Evolutionary conservation across 1,140 invertebrate species (phyloP).

Genomic region (Octopus sinensis): DNA sequence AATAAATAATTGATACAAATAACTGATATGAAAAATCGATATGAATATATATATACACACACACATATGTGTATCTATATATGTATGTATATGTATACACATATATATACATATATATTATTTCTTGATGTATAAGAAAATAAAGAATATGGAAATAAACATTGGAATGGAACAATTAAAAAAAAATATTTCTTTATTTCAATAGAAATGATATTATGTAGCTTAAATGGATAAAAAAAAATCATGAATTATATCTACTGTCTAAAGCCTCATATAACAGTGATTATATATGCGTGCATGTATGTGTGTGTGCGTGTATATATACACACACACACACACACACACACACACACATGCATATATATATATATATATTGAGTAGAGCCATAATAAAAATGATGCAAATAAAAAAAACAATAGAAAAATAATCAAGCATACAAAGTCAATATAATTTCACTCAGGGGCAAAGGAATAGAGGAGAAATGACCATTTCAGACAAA

Average conservation of each 20-base stretch:
- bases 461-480: too few species aligned
- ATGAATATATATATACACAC: background rate
- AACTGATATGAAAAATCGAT: background rate
- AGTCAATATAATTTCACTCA: too few species aligned
- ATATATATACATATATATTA: background rate
- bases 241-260: background rate
- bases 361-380: background rate
- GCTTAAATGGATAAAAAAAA: background rate
- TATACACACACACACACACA: background rate
- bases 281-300: background rate
- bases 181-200: too few species aligned
- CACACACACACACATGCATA: background rate
- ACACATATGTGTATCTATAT: background rate
- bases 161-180: too few species aligned
- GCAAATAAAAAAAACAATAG: too few species aligned
- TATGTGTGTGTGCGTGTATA: background rate
- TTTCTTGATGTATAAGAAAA: too few species aligned
- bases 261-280: too few species aligned
- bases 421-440: too few species aligned
- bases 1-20: background rate
- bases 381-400: background rate
- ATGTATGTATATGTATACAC: background rate
- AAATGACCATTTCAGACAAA: too few species aligned
- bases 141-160: too few species aligned
- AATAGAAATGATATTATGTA: background rate